Percentiles rank a stretch among this genome's conserved stretches.
phyloP scores from a whole-genome alignment of 2,888 invertebrate species.

The Lasius platythorax region DNA sequence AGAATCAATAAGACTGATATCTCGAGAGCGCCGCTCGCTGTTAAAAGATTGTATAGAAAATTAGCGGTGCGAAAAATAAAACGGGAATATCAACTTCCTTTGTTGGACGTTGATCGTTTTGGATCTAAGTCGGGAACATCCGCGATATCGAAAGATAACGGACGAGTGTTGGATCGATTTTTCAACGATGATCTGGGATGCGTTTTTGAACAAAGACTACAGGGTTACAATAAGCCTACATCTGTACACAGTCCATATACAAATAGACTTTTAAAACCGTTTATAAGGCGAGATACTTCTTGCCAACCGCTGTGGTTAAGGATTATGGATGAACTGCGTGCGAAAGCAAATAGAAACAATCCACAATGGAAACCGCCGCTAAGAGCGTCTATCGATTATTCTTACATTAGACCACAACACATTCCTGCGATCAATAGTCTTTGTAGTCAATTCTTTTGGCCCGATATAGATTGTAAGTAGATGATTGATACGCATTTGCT shows the following conservation, averaged over 20 bases:
- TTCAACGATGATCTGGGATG: constrained; percentile 74
- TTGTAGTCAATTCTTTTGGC: constrained; percentile 95
- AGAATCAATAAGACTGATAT: constrained; percentile 78
- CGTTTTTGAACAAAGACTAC: constrained; percentile 85
- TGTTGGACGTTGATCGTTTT: constrained; percentile 88
- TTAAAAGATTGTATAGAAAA: constrained; percentile 88
- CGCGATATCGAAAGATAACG: constrained; percentile 68
- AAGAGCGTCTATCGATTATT: constrained; percentile 92
- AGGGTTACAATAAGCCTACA: constrained; percentile 87
- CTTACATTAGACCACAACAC: constrained; percentile 95
- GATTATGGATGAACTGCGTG: constrained; percentile 89
- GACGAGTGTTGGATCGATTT: constrained; percentile 82
- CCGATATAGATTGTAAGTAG: constrained; percentile 92
- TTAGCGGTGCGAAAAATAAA: constrained; percentile 88
- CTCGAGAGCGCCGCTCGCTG: constrained; percentile 78
- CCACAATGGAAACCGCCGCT: constrained; percentile 85
- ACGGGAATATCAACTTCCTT: constrained; percentile 87
- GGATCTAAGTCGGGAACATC: constrained; percentile 64
- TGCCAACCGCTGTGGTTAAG: constrained; percentile 91
- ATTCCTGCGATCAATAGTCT: constrained; percentile 95
- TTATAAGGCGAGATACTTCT: constrained; percentile 91
- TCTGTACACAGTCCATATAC: constrained; percentile 91
- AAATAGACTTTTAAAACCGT: constrained; percentile 92
- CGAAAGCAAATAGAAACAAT: constrained; percentile 87
- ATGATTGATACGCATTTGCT: neutral